Evolutionary conservation across 2,797 vertebrate species (phyloP).

Genomic region (Presbytis comata): DNA sequence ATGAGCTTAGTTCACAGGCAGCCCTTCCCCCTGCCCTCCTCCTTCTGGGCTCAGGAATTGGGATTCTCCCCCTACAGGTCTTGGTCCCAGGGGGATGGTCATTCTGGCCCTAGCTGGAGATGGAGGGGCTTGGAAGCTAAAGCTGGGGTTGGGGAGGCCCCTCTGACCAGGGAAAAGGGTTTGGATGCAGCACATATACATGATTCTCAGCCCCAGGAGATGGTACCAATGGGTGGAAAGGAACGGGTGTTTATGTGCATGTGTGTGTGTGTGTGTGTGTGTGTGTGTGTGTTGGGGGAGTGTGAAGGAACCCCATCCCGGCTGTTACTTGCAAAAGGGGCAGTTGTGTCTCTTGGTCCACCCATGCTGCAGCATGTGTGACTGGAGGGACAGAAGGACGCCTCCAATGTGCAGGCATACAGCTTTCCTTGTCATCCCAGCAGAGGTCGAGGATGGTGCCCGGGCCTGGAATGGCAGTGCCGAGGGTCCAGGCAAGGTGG

Average conservation of each 20-base stretch:
- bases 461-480: constrained; percentile 89
- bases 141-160: not conserved
- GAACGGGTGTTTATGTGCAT: not conserved
- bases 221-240: not conserved
- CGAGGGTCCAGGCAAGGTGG: constrained; percentile 86
- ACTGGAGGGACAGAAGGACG: not conserved
- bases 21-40: constrained; percentile 40
- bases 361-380: not conserved
- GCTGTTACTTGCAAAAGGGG: not conserved
- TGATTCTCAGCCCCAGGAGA: not conserved
- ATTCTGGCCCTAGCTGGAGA: not conserved
- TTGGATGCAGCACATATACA: not conserved
- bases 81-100: not conserved
- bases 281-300: not conserved
- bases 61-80: not conserved
- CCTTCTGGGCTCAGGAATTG: constrained; percentile 20
- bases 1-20: constrained; percentile 70
- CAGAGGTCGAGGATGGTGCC: constrained; percentile 85
- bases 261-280: not conserved
- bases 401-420: not conserved
- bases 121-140: not conserved
- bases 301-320: not conserved
- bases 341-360: not conserved
- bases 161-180: not conserved
- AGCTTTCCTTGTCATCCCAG: constrained; percentile 42